Evolutionary conservation across 2,113 vertebrate genomes (phyloP).

Genomic region (Vanacampus margaritifer): DNA sequence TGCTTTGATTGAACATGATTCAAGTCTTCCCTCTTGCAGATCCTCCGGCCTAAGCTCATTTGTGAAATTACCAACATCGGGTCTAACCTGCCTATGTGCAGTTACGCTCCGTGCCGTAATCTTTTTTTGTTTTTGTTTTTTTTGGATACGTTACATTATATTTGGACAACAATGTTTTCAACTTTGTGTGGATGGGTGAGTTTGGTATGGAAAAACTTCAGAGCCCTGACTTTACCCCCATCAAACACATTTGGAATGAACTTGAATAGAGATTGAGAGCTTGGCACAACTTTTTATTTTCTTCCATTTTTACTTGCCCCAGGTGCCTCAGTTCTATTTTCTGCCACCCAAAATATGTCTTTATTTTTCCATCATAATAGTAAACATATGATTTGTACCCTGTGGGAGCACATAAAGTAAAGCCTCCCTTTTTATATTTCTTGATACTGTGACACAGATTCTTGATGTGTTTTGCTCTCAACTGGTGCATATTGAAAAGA

Average conservation of each 20-base stretch:
- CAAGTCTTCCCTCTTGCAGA: too few relatives aligned
- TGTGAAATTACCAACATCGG: too few relatives aligned
- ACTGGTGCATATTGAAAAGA: conserved; percentile 62
- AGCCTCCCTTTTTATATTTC: conserved; percentile 35
- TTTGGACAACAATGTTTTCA: too few relatives aligned
- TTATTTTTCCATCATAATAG: background rate
- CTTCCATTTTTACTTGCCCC: background rate
- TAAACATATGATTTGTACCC: background rate
- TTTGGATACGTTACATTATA: too few relatives aligned
- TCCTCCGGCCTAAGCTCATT: too few relatives aligned
- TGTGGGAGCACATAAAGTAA: background rate
- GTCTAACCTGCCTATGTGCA: too few relatives aligned
- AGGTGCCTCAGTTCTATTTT: background rate
- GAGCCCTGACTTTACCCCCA: background rate
- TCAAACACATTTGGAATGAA: background rate
- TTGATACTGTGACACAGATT: conserved; percentile 36
- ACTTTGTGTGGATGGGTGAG: background rate
- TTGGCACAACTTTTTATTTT: background rate
- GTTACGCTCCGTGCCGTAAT: too few relatives aligned
- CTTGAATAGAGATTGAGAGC: background rate
- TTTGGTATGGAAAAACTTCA: background rate
- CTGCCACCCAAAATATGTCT: background rate
- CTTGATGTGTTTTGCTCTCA: conserved; percentile 44
- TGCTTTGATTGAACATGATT: too few relatives aligned
- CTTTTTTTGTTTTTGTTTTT: too few relatives aligned